Evolutionary conservation across 2,113 vertebrate species (phyloP), one percentile per base, ranked within the genome.

Genomic region (Hystrix brachyura): DNA sequence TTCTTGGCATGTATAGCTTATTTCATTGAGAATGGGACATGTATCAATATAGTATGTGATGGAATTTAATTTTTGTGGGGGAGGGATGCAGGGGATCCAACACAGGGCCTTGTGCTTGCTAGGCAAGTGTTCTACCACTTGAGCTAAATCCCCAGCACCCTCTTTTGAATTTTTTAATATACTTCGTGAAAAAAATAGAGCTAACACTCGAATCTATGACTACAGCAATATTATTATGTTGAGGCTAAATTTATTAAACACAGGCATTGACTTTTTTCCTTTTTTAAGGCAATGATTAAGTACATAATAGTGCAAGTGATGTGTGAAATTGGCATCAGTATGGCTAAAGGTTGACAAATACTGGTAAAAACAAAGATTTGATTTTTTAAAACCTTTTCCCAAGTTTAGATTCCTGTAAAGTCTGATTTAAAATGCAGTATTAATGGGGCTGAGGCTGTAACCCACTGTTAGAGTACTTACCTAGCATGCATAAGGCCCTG

Each of bases 381-480:
- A 65, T 48, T 18, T 55, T 34, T 34, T 46, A 64, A 65, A 67
- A 79, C 46, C 19, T 78, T 53, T 92, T 69, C 51, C 12, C 17
- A 53, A 87, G n/a, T 10, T 94, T 71, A 29, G 27, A 11, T 90
- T 86, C 34, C 48, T 93, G 12, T 43, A 67, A 72, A 38, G 10
- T 80, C 87, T 96, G 34, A 65, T 79, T 87, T 55, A 87, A 85
- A 94, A 82, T 86, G 12, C 76, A 17, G 6, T 19, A 23, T 93
- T 86, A 74, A 69, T 29, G 19, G 9, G n/a, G 60, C 27, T 29
- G 2, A 34, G 57, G 46, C 1, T 34, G 5, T 51, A 21, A 55
- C 43, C 59, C 43, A n/a, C 14, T 34, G 13, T 5, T 69, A 46
- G 19, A 69, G 23, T 34, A 48, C 18, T 57, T 86, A n/a, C 55